These are phyloP conservation scores for Spodoptera litura DNA, from an alignment of 1,140 invertebrate genomes.

Conservation along the genomic window DNA sequence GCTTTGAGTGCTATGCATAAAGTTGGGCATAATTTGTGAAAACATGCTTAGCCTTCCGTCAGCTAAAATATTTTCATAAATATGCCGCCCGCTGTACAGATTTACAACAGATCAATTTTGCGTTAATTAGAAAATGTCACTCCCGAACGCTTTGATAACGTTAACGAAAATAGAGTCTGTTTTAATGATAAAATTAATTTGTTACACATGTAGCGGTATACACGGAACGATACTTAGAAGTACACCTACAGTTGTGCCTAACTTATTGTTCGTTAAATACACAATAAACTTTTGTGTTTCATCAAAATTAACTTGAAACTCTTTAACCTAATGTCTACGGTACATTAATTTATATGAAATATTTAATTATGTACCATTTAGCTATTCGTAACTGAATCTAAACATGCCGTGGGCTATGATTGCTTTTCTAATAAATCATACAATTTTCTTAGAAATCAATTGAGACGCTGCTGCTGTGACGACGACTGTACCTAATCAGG, in stretches of 20 bases:
- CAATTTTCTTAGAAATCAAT: not conserved
- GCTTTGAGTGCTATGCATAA: slow-evolving; percentile 32
- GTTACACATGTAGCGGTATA: not conserved
- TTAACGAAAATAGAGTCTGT: slow-evolving; percentile 15
- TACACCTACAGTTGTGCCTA: too few relatives aligned
- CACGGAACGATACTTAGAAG: too few relatives aligned
- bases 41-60: slow-evolving; percentile 33
- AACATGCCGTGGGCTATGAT: not conserved
- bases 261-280: too few relatives aligned
- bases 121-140: slow-evolving; percentile 43
- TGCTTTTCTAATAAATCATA: not conserved
- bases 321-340: too few relatives aligned
- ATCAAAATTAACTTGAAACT: not conserved
- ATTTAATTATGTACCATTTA: not conserved
- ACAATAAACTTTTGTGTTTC: not conserved
- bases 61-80: slow-evolving; percentile 37
- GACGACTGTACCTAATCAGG: not conserved
- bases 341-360: not conserved
- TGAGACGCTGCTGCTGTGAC: not conserved
- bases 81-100: slow-evolving; percentile 21
- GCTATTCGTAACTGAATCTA: not conserved
- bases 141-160: slow-evolving; percentile 29
- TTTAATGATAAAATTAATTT: slow-evolving; percentile 28
- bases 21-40: slow-evolving; percentile 33
- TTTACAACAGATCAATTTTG: slow-evolving; percentile 39